Conservation (phyloP, 2,888 invertebrate species). For the Galeruca laticollis region DNA sequence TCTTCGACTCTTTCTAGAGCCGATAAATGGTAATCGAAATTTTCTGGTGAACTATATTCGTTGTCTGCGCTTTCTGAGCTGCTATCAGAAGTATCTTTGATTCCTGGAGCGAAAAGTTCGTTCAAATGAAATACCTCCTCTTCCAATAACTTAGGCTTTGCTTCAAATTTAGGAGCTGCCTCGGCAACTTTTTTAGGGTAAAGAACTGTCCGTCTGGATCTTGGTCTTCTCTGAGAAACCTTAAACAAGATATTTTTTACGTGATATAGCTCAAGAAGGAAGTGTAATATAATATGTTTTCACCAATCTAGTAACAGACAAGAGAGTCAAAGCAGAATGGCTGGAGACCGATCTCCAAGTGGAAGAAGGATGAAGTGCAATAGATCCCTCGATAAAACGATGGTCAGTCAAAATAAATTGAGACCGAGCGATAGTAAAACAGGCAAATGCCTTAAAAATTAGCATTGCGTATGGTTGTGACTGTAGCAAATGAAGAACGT, state of each 20-base stretch:
- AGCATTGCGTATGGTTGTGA: no score
- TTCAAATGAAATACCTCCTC: slow-evolving; percentile 35
- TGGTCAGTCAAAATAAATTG: no score
- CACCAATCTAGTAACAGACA: no score
- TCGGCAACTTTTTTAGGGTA: slow-evolving; percentile 30
- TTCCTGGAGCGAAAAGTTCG: slow-evolving; percentile 34
- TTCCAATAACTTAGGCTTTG: slow-evolving; percentile 16
- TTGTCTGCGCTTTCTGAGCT: slow-evolving; percentile 40
- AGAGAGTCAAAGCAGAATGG: no score
- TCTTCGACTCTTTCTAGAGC: slow-evolving; percentile 25
- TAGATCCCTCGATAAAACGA: no score
- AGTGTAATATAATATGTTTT: not conserved
- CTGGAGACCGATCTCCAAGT: no score
- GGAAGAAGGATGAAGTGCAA: no score
- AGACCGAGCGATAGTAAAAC: no score
- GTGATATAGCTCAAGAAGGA: not conserved
- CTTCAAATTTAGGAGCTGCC: slow-evolving; percentile 18
- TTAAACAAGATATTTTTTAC: slow-evolving; percentile 12
- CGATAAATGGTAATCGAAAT: not conserved
- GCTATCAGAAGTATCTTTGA: slow-evolving; percentile 36
- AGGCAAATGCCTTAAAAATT: no score
- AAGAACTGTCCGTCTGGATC: slow-evolving; percentile 39
- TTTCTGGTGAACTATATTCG: slow-evolving; percentile 5
- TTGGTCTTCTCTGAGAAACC: slow-evolving; percentile 34
- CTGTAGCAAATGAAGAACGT: no score